Base-by-base conservation (phyloP, 2,797 vertebrate genomes). In the Anguilla obscura region DNA sequence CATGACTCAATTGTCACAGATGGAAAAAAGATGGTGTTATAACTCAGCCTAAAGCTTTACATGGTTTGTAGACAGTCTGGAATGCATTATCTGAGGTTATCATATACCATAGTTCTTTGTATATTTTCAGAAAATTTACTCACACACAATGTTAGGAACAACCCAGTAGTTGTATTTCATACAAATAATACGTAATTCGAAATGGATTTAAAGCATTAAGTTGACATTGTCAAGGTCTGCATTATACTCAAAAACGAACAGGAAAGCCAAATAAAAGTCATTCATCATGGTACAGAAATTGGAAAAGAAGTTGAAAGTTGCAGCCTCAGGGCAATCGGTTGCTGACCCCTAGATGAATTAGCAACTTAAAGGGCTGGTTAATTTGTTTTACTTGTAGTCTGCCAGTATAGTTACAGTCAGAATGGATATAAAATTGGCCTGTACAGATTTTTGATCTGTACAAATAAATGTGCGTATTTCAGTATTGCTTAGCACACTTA, bases 1-100 rank as follows among this genome's bases (percentile, higher is more conserved):
- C 52, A 84, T 84, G 50, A 56, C 83, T 52, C 52, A 84, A 18
- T 84, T 30, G 52, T 84, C 52, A 50, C 24, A 50, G 79, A 82
- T 45, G 21, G 3, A 45, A 80, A 79, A 80, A 24, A 50, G 54
- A 58, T 12, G 45, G 3, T 52, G 21, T 84, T 2, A 9, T n/a
- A 84, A 84, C n/a, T 58, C 10, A 84, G 54, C 54, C 2, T 24
- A 27, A 5, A 30, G 24, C 50, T 54, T n/a, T 58, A 84, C 18
- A 27, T 54, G 52, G 48, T 84, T 33, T 84, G 83, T 50, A 45
- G 52, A 56, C 36, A 8, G 79, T 82, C 40, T 48, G 24, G 79
- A 21, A 16, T 84, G 10, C 83, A 56, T 84, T 84, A 54, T 56
- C 3, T 24, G 24, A 52, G 7, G 40, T 52, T 56, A 58, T 84